A percentile compares a stretch with the other conserved stretches of the same genome.
Conservation (phyloP, 2,113 vertebrate genomes). For the Calyptomena viridis region DNA sequence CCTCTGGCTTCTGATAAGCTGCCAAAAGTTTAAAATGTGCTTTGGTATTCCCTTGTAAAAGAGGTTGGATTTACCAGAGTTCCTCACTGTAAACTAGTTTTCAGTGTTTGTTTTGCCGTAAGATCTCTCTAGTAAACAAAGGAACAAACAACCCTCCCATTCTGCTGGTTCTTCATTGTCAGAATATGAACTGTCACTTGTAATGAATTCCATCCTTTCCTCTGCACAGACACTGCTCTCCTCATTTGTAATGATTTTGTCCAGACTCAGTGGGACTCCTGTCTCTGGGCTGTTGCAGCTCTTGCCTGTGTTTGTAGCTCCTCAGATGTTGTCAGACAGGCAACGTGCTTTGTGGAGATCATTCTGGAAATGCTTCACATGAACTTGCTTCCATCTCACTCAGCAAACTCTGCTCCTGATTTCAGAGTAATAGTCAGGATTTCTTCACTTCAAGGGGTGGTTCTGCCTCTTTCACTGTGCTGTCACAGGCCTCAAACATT, state of each 20-base stretch:
- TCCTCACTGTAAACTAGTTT: slow-evolving; percentile 12
- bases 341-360: not conserved
- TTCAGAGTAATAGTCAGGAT: not conserved
- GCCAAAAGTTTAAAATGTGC: slow-evolving; percentile 59
- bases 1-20: slow-evolving; percentile 42
- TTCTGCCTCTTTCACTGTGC: not conserved
- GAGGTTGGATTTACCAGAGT: slow-evolving; percentile 27
- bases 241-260: not conserved
- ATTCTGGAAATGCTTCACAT: slow-evolving; percentile 7
- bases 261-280: slow-evolving; percentile 7
- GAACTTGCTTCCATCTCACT: not conserved
- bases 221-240: not conserved
- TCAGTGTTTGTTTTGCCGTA: slow-evolving; percentile 36
- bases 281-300: not conserved
- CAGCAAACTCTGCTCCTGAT: not conserved
- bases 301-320: not conserved
- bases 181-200: not conserved
- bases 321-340: not conserved
- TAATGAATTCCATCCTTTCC: slow-evolving; percentile 45
- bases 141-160: not conserved
- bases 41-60: slow-evolving; percentile 59
- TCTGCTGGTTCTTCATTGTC: not conserved
- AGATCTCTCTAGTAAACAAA: slow-evolving; percentile 1
- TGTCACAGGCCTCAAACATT: not conserved
- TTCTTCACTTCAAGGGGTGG: not conserved